phyloP scores from a whole-genome alignment of 2,888 invertebrate genomes.

The Rotaria macrura region DNA sequence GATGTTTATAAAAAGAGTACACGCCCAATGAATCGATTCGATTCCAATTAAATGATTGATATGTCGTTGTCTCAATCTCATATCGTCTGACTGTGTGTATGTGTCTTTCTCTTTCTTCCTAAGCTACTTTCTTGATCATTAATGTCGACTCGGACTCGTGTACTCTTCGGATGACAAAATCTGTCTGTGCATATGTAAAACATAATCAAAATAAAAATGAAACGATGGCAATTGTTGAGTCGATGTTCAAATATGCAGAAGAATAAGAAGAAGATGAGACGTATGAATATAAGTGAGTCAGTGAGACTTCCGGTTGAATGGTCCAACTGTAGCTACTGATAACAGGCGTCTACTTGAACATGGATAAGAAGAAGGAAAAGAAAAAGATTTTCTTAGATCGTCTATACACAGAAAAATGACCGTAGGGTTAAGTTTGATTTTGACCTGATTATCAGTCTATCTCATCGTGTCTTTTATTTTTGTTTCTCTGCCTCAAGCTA shows the following conservation, averaged over 20 bases:
- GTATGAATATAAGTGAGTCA: neutral
- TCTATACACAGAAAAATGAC: neutral
- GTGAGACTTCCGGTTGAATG: neutral
- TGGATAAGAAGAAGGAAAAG: neutral
- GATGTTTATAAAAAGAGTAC: neutral
- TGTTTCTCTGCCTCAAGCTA: neutral
- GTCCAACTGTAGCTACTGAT: neutral
- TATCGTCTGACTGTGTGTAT: neutral
- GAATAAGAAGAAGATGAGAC: neutral
- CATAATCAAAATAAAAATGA: neutral
- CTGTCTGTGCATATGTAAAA: neutral
- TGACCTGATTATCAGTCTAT: neutral
- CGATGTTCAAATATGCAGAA: neutral
- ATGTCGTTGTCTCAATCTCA: no score
- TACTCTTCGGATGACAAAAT: neutral
- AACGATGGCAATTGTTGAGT: neutral
- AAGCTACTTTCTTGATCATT: neutral
- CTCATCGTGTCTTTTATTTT: neutral
- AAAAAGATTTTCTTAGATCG: neutral
- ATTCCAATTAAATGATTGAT: neutral
- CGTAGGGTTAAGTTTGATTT: neutral
- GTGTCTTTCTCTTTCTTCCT: no score
- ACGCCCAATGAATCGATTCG: neutral
- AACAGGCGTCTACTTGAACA: neutral
- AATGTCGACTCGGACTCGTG: neutral